Evolutionary conservation across 2,113 vertebrate genomes (phyloP), one percentile per base, ranked within the genome.

Genomic region (Sturnus vulgaris): DNA sequence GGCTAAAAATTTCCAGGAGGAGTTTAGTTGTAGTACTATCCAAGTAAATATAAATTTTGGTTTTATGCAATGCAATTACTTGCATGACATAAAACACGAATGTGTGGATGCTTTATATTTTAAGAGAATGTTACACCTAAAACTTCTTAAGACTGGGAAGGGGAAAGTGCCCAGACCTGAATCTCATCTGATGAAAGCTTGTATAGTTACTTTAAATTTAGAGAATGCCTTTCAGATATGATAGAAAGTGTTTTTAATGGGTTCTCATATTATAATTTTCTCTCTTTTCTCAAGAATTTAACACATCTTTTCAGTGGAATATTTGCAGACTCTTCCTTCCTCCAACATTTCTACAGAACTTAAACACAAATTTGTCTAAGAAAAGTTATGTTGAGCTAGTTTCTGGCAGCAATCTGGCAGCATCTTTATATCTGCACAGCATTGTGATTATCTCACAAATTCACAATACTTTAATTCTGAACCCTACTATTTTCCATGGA

Each of bases 371-470:
- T 92, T 91, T 91, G 14, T 73, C 53, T 39, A 15, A 52, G 37
- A 76, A 85, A 90, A 92, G 53, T 84, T 82, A 33, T 4, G 19
- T 35, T 69, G 55, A 89, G 46, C 25, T 71, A 24, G 47, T 73
- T 92, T 90, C 55, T 89, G 81, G 61, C n/a, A 91, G 77, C 6
- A 31, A 22, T n/a, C 40, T 1, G 3, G 30, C 42, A 80, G 37
- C 37, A 55, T 50, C 46, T 65, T 92, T 79, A 16, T 63, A 80
- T 63, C 82, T 90, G 47, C 33, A 69, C 35, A 73, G 12, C 42
- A 70, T 5, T 65, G 80, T 77, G 82, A 93, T 95, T 82, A 72
- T 92, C 75, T 96, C 50, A 73, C 30, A 91, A 89, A 92, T 82
- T 85, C 82, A 70, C 82, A 88, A 55, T 44, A 85, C 75, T 92